Percentiles rank a stretch among this genome's conserved stretches.
phyloP scores from a whole-genome alignment of 2,888 invertebrate genomes.

The Glaucopsyche alexis region DNA sequence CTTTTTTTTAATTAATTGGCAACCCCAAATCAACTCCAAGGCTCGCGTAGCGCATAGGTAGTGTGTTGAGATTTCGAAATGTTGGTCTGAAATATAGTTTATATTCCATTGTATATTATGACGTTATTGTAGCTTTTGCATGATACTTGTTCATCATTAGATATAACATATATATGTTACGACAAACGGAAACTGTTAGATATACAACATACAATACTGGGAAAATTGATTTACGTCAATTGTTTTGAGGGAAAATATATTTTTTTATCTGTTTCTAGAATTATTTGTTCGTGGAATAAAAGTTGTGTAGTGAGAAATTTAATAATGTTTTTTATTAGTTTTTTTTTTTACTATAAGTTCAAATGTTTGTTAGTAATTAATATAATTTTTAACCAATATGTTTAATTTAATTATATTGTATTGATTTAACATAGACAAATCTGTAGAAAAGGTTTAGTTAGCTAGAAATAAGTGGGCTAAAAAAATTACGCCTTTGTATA shows the following conservation, averaged over 20 bases:
- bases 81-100: conserved; percentile 27
- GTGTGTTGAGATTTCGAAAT: conserved; percentile 5
- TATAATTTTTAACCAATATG: background rate
- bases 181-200: background rate
- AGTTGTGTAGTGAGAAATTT: background rate
- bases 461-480: background rate
- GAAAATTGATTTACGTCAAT: background rate
- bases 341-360: background rate
- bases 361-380: conserved; percentile 20
- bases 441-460: background rate
- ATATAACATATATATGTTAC: too few species aligned
- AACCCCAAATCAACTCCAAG: background rate
- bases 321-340: too few species aligned
- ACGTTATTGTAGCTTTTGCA: conserved; percentile 36
- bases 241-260: conserved; percentile 13
- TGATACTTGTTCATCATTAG: conserved; percentile 15
- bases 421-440: background rate
- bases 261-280: conserved; percentile 5
- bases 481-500: background rate
- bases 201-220: background rate
- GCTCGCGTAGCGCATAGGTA: background rate
- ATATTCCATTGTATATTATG: conserved; percentile 28
- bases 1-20: too few species aligned
- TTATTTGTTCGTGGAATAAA: background rate
- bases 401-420: background rate